These are phyloP conservation scores for Listronotus oregonensis DNA, from an alignment of 1,140 invertebrate genomes.

Conservation along the genomic window DNA sequence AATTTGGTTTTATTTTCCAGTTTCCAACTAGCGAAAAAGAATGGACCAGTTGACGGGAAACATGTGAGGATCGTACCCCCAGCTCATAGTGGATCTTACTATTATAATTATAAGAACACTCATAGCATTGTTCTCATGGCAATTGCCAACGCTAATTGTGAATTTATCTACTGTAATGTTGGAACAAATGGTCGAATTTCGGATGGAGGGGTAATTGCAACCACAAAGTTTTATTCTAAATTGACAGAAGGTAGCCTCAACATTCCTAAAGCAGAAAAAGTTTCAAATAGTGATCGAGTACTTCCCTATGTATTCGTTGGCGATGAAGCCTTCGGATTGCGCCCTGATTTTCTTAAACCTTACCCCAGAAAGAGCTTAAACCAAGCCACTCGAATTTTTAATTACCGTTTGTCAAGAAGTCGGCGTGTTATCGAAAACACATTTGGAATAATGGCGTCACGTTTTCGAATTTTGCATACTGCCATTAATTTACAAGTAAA, in stretches of 20 bases:
- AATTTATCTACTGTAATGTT: slow-evolving; percentile 47
- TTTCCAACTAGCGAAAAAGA: no score
- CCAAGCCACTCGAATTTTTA: slow-evolving; percentile 10
- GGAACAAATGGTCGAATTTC: slow-evolving; percentile 48
- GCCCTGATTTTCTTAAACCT: no score
- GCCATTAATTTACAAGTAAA: slow-evolving; percentile 9
- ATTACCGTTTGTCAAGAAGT: slow-evolving; percentile 14
- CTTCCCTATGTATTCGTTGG: neutral
- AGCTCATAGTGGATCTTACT: no score
- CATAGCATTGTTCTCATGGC: slow-evolving; percentile 51
- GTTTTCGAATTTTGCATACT: slow-evolving; percentile 20
- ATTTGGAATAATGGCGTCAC: slow-evolving; percentile 13
- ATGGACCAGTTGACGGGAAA: no score
- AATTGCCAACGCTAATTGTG: slow-evolving; percentile 49
- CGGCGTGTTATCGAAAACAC: no score
- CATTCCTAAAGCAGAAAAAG: no score
- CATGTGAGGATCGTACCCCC: no score
- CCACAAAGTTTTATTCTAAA: slow-evolving; percentile 39
- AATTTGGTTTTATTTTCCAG: no score
- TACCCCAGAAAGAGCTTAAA: neutral
- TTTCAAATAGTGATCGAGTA: no score
- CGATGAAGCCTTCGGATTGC: no score
- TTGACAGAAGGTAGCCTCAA: neutral
- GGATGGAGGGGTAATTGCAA: slow-evolving; percentile 47
- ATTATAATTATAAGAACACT: no score